Conservation (phyloP, 2,113 vertebrate species). For the Pleuronectes platessa region DNA sequence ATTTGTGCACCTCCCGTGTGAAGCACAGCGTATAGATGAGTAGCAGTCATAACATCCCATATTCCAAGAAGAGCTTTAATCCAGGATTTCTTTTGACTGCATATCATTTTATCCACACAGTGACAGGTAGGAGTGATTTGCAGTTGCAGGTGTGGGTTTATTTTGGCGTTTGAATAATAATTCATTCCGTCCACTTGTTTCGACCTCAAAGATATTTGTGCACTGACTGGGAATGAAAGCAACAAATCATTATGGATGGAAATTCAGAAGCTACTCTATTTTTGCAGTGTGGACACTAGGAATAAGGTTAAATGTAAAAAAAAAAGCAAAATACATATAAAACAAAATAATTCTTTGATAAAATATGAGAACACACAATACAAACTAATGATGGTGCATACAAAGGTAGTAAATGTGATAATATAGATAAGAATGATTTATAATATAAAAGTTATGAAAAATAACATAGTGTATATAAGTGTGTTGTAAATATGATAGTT, state of each 20-base stretch:
- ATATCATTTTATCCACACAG: background rate
- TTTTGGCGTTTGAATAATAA: constrained; percentile 7
- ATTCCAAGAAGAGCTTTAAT: constrained; percentile 5
- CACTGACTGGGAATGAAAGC: background rate
- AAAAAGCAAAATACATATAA: too few relatives aligned
- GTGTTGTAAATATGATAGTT: too few relatives aligned
- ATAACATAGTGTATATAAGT: background rate
- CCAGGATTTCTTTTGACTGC: background rate
- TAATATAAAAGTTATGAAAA: too few relatives aligned
- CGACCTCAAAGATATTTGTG: background rate
- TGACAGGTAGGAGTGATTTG: constrained; percentile 45
- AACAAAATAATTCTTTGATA: too few relatives aligned
- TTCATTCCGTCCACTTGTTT: constrained; percentile 4
- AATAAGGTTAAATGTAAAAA: background rate
- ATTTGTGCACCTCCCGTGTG: constrained; percentile 26
- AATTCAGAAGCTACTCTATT: background rate
- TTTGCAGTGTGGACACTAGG: background rate
- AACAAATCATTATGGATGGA: background rate
- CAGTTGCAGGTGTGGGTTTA: background rate
- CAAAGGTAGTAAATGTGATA: too few relatives aligned
- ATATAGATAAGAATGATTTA: too few relatives aligned
- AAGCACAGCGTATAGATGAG: background rate
- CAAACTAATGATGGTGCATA: too few relatives aligned
- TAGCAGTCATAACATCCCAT: background rate
- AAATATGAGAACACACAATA: too few relatives aligned